Evolutionary conservation across 2,113 vertebrate genomes (phyloP).

Genomic region (Rhegmatorhina hoffmannsi): DNA sequence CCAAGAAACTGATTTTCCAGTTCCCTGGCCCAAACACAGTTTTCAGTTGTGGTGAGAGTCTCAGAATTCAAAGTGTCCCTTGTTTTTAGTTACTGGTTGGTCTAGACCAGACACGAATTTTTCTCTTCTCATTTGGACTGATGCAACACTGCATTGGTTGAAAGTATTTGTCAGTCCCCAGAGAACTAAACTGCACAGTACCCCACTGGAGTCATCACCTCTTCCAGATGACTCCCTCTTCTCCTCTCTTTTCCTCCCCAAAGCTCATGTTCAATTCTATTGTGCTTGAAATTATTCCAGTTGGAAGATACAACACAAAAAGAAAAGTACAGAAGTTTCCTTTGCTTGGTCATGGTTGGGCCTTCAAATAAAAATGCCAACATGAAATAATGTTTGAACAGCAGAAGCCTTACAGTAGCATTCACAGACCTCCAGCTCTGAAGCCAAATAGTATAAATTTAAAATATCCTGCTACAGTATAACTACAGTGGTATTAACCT

Average conservation of each 20-base stretch:
- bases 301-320: constrained; percentile 6
- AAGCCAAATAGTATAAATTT: neutral
- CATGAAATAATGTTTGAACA: neutral
- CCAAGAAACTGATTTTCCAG: constrained; percentile 75
- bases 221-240: neutral
- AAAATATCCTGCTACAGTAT: neutral
- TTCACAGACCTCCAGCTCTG: neutral
- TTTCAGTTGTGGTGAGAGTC: constrained; percentile 77
- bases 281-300: constrained; percentile 43
- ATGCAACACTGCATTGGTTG: constrained; percentile 65
- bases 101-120: constrained; percentile 70
- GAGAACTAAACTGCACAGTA: constrained; percentile 30
- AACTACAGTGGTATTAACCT: neutral
- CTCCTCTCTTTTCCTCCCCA: constrained; percentile 1
- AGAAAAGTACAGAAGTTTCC: constrained; percentile 14
- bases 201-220: constrained; percentile 11
- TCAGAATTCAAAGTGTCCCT: constrained; percentile 76
- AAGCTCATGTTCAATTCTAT: constrained; percentile 9
- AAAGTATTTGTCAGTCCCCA: constrained; percentile 50
- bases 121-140: constrained; percentile 70
- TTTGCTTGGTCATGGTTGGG: constrained; percentile 15
- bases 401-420: constrained; percentile 17
- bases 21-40: constrained; percentile 70
- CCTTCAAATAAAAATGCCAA: constrained; percentile 45
- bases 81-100: constrained; percentile 75